Conservation (phyloP, 2,888 invertebrate genomes). For the Agrotis puta region DNA sequence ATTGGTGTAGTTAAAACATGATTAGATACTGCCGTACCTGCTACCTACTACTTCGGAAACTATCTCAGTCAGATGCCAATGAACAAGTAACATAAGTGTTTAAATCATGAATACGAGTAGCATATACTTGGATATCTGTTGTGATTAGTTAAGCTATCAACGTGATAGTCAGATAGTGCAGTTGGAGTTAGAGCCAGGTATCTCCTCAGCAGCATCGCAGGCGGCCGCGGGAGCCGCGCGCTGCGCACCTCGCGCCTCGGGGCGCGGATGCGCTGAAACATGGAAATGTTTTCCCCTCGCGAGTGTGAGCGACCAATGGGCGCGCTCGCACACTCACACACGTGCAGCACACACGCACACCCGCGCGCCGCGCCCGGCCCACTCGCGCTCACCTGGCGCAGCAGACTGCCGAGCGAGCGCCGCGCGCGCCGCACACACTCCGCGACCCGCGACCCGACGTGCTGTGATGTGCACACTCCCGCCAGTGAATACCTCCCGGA, state of each 20-base stretch:
- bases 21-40: conserved; percentile 10
- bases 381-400: conserved; percentile 61
- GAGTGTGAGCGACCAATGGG: conserved; percentile 53
- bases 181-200: conserved; percentile 43
- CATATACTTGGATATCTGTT: conserved; percentile 65
- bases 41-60: conserved; percentile 37
- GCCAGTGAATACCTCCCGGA: conserved; percentile 13
- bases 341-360: conserved; percentile 57
- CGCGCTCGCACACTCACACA: conserved; percentile 52
- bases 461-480: conserved; percentile 38
- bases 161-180: conserved; percentile 67
- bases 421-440: conserved; percentile 59
- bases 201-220: conserved; percentile 48
- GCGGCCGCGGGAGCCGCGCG: conserved; percentile 4
- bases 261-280: conserved; percentile 44
- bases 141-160: conserved; percentile 65
- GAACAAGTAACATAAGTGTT: conserved; percentile 56
- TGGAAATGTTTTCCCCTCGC: conserved; percentile 57
- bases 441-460: conserved; percentile 42
- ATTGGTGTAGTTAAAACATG: not conserved
- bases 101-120: conserved; percentile 57
- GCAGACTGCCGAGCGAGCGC: conserved; percentile 62
- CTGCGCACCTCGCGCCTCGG: conserved; percentile 26
- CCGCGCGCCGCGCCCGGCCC: conserved; percentile 44
- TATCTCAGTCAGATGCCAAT: conserved; percentile 46